A percentile compares a stretch with the other conserved stretches of the same genome.
phyloP scores from a whole-genome alignment of 2,797 vertebrate species.

The Babyrousa celebensis region DNA sequence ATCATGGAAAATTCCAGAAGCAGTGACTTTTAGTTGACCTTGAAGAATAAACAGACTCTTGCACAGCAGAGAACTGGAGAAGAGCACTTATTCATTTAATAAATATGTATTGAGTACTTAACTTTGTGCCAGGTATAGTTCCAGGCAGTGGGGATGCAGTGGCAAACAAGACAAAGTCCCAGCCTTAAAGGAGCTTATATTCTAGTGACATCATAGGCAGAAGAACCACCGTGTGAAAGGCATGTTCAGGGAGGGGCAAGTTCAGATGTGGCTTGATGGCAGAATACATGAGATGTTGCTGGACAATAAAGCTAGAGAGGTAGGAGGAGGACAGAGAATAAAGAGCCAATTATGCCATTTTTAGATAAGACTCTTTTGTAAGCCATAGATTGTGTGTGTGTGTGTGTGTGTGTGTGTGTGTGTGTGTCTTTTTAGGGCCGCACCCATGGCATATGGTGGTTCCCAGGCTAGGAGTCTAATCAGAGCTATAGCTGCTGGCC shows the following conservation, averaged over 20 bases:
- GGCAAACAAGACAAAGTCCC: not conserved
- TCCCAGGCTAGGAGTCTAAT: no score
- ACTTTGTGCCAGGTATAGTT: not conserved
- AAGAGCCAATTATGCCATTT: not conserved
- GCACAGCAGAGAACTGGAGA: not conserved
- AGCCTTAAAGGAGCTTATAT: not conserved
- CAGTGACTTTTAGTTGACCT: slow-evolving; percentile 33
- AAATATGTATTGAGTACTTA: not conserved
- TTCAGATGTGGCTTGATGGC: not conserved
- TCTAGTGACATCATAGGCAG: not conserved
- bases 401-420: no score
- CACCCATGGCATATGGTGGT: no score
- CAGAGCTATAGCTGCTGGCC: no score
- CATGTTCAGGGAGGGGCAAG: not conserved
- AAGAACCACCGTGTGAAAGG: not conserved
- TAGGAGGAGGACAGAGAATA: not conserved
- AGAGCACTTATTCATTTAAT: not conserved
- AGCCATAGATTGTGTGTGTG: no score
- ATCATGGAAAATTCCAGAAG: slow-evolving; percentile 4
- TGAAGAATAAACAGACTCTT: slow-evolving; percentile 59
- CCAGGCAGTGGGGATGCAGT: not conserved
- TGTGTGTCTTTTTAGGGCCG: no score
- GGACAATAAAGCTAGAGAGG: slow-evolving; percentile 13
- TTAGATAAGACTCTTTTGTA: not conserved
- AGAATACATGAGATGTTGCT: not conserved